Evolutionary conservation across 1,140 invertebrate genomes (phyloP).

Genomic region (Lineus longissimus): DNA sequence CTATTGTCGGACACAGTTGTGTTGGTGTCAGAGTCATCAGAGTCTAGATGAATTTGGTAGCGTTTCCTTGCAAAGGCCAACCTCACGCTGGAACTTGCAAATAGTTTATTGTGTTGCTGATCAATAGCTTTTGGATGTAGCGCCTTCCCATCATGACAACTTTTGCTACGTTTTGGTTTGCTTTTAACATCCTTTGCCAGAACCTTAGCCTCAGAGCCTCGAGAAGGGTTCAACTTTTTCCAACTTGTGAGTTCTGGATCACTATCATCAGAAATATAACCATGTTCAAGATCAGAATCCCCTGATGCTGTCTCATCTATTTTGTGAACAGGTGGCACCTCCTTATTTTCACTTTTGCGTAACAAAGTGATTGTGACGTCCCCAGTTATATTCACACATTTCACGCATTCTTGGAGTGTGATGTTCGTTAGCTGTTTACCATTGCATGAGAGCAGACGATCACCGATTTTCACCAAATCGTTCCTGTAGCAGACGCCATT

Average conservation of each 20-base stretch:
- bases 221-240: neutral
- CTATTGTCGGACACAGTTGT: neutral
- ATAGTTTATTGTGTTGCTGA: neutral
- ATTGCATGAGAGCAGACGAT: constrained; percentile 84
- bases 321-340: neutral
- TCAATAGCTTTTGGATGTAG: neutral
- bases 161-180: neutral
- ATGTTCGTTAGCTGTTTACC: constrained; percentile 75
- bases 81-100: neutral
- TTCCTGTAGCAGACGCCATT: constrained; percentile 25
- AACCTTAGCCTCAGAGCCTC: neutral
- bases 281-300: neutral
- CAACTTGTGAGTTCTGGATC: neutral
- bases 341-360: neutral
- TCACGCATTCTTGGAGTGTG: constrained; percentile 78
- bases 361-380: constrained; percentile 18
- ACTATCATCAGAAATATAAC: neutral
- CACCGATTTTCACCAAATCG: constrained; percentile 57
- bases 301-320: neutral
- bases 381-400: constrained; percentile 72
- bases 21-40: neutral
- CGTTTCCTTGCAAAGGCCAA: neutral
- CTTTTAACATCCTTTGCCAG: neutral
- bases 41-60: neutral
- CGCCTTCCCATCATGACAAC: neutral